Base-by-base conservation (phyloP, 2,797 vertebrate genomes). In the Phrynocephalus guinanensis region DNA sequence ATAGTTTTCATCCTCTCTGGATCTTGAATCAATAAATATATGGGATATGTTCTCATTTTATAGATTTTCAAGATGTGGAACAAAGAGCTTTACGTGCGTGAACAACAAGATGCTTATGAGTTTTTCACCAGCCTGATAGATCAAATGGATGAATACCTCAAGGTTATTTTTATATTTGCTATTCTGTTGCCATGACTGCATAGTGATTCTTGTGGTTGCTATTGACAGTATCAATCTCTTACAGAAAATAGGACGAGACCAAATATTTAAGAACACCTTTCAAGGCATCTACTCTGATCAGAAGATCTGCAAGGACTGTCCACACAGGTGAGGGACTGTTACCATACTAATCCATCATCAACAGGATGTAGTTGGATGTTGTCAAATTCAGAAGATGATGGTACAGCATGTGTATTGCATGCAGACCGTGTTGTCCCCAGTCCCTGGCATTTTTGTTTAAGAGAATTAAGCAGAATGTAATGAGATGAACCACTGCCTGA, bases 51-150 rank as follows among this genome's bases (percentile, higher is more conserved):
- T 81, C 85, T 13, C 28, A 24, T 82, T 28, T 85, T 70, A 26
- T 89, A 99, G 99, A 99, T 99, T 94, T 99, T 99, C 95, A 99
- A 99, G 96, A 99, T 99, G 98, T 99, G 99, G 99, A 99, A 99
- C 96, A 99, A 98, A 88, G 99, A 99, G 93, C 95, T 99, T 73
- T 99, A 99, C 67, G 99, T 99, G 11, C 96, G 99, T 91, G 99
- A 99, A 87, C 99, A 99, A 86, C 99, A 99, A 92, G 99, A 99
- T 90, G 99, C 99, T 0, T 99, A 99, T 44, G 99, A 99, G 93
- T 99, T 99, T 96, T 99, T 99, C 95, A 99, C 99, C 71, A 99
- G 99, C 92, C 97, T 99, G 78, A 98, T 99, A 94, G 99, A 99
- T 95, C 99, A 99, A 95, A 97, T 99, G 92, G 99, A 99, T 78